Conservation (phyloP, 1,140 invertebrate genomes). For the Drosophila kurseongensis region DNA sequence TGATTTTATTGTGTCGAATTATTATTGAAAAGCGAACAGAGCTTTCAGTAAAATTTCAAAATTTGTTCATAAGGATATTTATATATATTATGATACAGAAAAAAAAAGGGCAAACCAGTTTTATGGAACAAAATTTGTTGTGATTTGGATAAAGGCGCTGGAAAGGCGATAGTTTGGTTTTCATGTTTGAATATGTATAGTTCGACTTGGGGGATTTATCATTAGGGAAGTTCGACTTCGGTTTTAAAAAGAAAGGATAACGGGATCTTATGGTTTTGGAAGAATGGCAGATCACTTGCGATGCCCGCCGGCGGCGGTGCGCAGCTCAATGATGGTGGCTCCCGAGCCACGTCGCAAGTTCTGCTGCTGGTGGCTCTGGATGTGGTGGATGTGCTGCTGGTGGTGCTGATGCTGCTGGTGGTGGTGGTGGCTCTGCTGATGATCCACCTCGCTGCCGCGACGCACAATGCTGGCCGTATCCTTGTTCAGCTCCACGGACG, state of each 20-base stretch:
- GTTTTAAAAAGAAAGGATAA: not conserved
- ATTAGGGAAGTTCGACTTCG: slow-evolving; percentile 6
- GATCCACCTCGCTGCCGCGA: slow-evolving; percentile 87
- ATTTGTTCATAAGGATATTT: too few species aligned
- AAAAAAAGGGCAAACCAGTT: too few species aligned
- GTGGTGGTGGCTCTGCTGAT: slow-evolving; percentile 42
- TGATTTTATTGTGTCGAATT: too few species aligned
- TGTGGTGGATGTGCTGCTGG: slow-evolving; percentile 41
- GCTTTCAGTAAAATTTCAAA: too few species aligned
- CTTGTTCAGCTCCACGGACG: slow-evolving; percentile 79
- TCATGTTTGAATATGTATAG: not conserved
- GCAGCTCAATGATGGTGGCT: slow-evolving; percentile 67
- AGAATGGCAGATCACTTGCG: slow-evolving; percentile 50
- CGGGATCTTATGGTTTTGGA: not conserved
- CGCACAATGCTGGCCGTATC: slow-evolving; percentile 85
- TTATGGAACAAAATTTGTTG: too few species aligned
- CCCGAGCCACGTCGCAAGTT: slow-evolving; percentile 63
- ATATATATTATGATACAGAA: too few species aligned
- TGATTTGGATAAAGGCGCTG: too few species aligned
- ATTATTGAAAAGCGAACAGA: too few species aligned
- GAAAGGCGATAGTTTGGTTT: not conserved
- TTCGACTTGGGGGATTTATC: too few species aligned
- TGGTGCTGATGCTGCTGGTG: slow-evolving; percentile 39
- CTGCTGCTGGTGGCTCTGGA: slow-evolving; percentile 51
- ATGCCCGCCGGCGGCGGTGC: slow-evolving; percentile 32